phyloP scores from a whole-genome alignment of 2,797 vertebrate genomes.

The Xenops minutus region DNA sequence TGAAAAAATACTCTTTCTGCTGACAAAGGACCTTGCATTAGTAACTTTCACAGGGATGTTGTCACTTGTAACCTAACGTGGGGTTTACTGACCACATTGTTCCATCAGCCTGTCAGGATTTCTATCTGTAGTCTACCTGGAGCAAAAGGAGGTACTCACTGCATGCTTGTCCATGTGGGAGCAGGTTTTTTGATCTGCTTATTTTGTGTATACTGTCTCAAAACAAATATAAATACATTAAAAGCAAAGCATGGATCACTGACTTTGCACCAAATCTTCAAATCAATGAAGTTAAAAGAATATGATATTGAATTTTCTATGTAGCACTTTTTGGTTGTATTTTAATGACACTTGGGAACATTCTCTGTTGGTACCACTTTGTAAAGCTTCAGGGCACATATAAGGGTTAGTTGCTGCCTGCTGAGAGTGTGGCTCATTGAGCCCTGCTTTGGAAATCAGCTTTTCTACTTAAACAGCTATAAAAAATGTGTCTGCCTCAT shows the following conservation, averaged over 20 bases:
- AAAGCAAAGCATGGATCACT: neutral
- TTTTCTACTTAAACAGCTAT: neutral
- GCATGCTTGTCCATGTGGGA: neutral
- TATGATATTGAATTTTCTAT: neutral
- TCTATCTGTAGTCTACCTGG: neutral
- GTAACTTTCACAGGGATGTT: neutral
- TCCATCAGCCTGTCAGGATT: neutral
- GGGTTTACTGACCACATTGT: neutral
- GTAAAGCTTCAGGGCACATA: constrained; percentile 23
- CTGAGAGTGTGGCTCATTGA: neutral
- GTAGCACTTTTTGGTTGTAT: neutral
- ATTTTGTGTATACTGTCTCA: neutral
- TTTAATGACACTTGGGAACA: neutral
- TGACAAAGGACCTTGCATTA: neutral
- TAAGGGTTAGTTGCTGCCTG: constrained; percentile 8
- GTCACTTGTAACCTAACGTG: neutral
- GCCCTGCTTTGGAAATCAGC: neutral
- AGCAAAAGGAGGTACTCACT: neutral
- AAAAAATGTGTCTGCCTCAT: neutral
- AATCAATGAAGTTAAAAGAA: neutral
- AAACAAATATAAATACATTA: neutral
- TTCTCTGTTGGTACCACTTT: neutral
- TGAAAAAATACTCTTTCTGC: constrained; percentile 1
- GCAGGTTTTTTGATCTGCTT: neutral
- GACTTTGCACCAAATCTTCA: neutral